Conservation (phyloP, 2,888 invertebrate species). For the Lagria hirta region DNA sequence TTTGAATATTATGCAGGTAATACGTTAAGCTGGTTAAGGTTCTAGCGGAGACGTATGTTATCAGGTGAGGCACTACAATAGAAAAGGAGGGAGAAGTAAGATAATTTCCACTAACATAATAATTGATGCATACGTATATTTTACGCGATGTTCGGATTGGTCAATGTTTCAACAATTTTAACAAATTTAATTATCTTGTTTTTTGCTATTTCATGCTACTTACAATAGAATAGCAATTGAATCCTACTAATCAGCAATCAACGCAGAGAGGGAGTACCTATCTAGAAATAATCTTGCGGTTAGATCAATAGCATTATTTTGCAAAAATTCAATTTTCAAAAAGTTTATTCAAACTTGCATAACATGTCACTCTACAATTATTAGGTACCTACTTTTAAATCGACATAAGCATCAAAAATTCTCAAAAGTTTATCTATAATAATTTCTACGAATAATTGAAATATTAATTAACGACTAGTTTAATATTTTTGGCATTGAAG, state of each 20-base stretch:
- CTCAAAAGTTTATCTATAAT: too few species aligned
- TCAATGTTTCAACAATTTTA: constrained; percentile 8
- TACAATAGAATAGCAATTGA: constrained; percentile 1
- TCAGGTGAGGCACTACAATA: too few species aligned
- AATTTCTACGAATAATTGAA: too few species aligned
- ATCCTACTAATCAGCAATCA: constrained; percentile 2
- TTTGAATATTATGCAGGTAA: constrained; percentile 23
- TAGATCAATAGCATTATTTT: constrained; percentile 1
- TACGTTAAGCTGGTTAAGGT: constrained; percentile 4
- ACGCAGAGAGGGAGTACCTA: not conserved
- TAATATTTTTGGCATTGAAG: not conserved
- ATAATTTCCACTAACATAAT: not conserved
- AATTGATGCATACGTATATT: constrained; percentile 5
- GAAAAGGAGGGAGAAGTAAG: constrained; percentile 9
- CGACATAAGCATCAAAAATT: too few species aligned
- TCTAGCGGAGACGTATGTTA: constrained; percentile 8
- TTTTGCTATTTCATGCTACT: constrained; percentile 17
- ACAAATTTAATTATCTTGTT: constrained; percentile 19
- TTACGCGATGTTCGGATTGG: constrained; percentile 7
- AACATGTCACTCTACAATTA: too few species aligned
- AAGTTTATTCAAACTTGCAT: too few species aligned
- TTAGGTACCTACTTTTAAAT: too few species aligned
- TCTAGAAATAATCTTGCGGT: constrained; percentile 3
- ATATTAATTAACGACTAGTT: not conserved
- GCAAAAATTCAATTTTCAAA: constrained; percentile 9